Evolutionary conservation across 2,797 vertebrate species (phyloP).

Genomic region (Pseudomugil gertrudae): DNA sequence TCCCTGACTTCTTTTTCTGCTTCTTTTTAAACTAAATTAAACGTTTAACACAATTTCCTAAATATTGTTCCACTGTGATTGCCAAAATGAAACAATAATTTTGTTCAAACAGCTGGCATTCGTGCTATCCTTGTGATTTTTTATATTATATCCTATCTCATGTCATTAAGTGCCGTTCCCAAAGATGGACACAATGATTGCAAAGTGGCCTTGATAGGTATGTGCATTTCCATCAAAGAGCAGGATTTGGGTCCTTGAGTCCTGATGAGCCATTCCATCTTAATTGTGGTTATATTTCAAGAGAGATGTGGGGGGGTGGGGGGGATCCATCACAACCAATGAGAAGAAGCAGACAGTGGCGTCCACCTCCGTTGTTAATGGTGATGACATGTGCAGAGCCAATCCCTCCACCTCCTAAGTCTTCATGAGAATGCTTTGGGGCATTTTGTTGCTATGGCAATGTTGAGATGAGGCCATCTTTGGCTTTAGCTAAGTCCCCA

Average conservation of each 20-base stretch:
- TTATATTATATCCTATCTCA: background rate
- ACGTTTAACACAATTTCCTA: background rate
- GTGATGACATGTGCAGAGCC: constrained; percentile 40
- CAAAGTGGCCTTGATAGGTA: constrained; percentile 48
- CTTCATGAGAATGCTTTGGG: constrained; percentile 54
- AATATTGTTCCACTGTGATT: constrained; percentile 10
- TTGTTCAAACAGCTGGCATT: background rate
- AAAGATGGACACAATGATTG: constrained; percentile 20
- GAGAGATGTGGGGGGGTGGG: constrained; percentile 3
- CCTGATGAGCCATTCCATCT: constrained; percentile 58
- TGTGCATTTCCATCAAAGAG: constrained; percentile 59
- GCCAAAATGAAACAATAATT: background rate
- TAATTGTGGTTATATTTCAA: constrained; percentile 55
- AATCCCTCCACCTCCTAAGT: background rate
- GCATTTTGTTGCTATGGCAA: constrained; percentile 73
- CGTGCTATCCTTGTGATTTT: background rate
- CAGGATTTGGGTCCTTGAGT: constrained; percentile 48
- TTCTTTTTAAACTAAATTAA: background rate
- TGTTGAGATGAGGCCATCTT: constrained; percentile 40
- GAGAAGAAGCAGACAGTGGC: constrained; percentile 39
- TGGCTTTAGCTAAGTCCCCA: constrained; percentile 50
- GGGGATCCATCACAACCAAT: constrained; percentile 61
- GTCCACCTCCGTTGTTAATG: constrained; percentile 58
- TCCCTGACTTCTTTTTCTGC: background rate
- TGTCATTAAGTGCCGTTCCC: constrained; percentile 13